Evolutionary conservation across 2,797 vertebrate species (phyloP), one percentile per base, ranked within the genome.

Genomic region (Melanotaenia nigrans): DNA sequence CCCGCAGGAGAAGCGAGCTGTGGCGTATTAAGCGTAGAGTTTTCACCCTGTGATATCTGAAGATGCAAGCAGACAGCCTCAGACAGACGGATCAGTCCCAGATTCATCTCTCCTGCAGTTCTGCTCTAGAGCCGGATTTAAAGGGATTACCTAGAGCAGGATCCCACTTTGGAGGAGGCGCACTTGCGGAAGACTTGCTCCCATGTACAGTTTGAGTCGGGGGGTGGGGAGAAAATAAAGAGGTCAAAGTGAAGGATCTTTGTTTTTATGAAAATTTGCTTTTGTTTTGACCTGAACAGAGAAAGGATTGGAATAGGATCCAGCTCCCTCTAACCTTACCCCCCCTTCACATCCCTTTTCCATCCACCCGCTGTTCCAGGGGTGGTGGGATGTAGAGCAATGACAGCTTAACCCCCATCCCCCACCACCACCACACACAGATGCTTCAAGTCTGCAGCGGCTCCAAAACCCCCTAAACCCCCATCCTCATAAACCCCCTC

Each of bases 371-470:
- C 59, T 13, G 9, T 59, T 80, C 82, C 81, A 65, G 73, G 71
- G 72, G 70, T 81, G 84, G 51, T 71, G 78, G 78, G 79, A 94
- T 92, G 68, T 93, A 67, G 91, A 93, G 90, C 90, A 91, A 83
- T 78, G 77, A 58, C 64, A 69, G 92, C 90, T 94, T 94, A 93
- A 89, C 73, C 83, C 76, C 63, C 71, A 67, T 33, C 69, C 72
- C 65, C 68, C 79, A 1, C 40, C 54, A 32, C 38, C 28, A 24
- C 32, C 18, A 20, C 47, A 33, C 70, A 74, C 75, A 71, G 25
- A 69, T 57, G 59, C 69, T 0, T 42, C 71, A 61, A 13, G 20
- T 72, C 73, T 70, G 64, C 63, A 74, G 77, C 67, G 61, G 55
- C 69, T 51, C 77, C 59, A 36, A 61, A 62, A 47, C 40, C 84